Conservation (phyloP, 2,888 invertebrate species). For the Ganaspis brasiliensis region DNA sequence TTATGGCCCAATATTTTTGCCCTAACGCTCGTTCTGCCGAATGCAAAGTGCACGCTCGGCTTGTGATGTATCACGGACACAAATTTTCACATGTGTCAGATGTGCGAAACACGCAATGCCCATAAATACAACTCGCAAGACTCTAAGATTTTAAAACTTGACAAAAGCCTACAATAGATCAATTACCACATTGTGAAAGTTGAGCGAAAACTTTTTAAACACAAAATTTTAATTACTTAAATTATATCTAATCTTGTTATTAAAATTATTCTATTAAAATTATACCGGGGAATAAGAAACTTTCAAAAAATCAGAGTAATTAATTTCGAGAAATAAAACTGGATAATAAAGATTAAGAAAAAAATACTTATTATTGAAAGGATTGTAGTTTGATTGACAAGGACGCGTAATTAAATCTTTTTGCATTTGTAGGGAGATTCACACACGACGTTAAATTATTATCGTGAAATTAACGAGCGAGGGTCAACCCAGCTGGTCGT, state of each 20-base stretch:
- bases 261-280: no score
- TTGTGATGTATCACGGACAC: slow-evolving; percentile 52
- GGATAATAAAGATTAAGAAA: no score
- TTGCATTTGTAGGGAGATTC: slow-evolving; percentile 51
- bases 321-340: no score
- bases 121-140: not conserved
- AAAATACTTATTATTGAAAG: no score
- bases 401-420: slow-evolving; percentile 56
- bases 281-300: no score
- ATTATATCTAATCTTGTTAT: no score
- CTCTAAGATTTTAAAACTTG: not conserved
- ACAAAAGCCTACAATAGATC: not conserved
- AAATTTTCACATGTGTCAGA: slow-evolving; percentile 46
- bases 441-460: slow-evolving; percentile 59
- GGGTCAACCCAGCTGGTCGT: slow-evolving; percentile 50
- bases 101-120: slow-evolving; percentile 14
- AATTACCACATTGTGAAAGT: not conserved
- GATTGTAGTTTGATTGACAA: slow-evolving; percentile 48
- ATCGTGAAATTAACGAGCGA: slow-evolving; percentile 57
- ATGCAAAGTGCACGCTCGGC: slow-evolving; percentile 45
- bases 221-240: no score
- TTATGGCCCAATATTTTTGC: slow-evolving; percentile 54
- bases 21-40: slow-evolving; percentile 38
- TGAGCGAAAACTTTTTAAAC: no score
- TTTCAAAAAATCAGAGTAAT: no score